Conservation (phyloP, 2,113 vertebrate genomes). For the Lipophrys pholis region DNA sequence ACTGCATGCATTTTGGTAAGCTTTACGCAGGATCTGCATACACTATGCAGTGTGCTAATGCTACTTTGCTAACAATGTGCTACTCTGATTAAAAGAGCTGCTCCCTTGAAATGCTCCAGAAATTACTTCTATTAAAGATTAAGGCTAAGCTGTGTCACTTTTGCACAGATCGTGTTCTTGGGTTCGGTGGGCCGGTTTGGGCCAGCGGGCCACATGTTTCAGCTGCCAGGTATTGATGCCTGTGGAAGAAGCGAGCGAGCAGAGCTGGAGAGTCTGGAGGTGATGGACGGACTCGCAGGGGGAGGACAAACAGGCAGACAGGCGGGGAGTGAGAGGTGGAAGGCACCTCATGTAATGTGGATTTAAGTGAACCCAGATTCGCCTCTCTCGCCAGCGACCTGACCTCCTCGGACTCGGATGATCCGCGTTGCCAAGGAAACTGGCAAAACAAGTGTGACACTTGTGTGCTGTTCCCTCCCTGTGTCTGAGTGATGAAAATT, state of each 20-base stretch:
- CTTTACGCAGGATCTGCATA: no score
- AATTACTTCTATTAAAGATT: no score
- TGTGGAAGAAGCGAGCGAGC: background rate
- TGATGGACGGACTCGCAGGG: slow-evolving; percentile 21
- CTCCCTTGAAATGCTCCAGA: no score
- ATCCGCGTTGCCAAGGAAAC: slow-evolving; percentile 75
- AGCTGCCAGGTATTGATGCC: background rate
- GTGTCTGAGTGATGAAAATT: slow-evolving; percentile 72
- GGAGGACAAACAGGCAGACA: slow-evolving; percentile 14
- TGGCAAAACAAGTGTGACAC: slow-evolving; percentile 74
- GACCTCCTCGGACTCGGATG: slow-evolving; percentile 70
- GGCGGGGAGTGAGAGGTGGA: slow-evolving; percentile 22
- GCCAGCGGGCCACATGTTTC: no score
- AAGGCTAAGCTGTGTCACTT: no score
- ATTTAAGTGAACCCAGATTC: slow-evolving; percentile 62
- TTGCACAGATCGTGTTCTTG: no score
- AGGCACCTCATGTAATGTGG: slow-evolving; percentile 64
- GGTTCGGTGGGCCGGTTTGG: no score
- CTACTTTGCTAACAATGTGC: no score
- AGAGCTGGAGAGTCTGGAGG: slow-evolving; percentile 11
- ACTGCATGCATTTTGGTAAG: no score
- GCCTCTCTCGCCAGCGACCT: slow-evolving; percentile 60
- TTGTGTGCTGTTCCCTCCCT: slow-evolving; percentile 17
- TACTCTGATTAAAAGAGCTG: no score
- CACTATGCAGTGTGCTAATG: no score